Evolutionary conservation across 1,140 invertebrate genomes (phyloP), one percentile per base, ranked within the genome.

Genomic region (Lepidurus arcticus): DNA sequence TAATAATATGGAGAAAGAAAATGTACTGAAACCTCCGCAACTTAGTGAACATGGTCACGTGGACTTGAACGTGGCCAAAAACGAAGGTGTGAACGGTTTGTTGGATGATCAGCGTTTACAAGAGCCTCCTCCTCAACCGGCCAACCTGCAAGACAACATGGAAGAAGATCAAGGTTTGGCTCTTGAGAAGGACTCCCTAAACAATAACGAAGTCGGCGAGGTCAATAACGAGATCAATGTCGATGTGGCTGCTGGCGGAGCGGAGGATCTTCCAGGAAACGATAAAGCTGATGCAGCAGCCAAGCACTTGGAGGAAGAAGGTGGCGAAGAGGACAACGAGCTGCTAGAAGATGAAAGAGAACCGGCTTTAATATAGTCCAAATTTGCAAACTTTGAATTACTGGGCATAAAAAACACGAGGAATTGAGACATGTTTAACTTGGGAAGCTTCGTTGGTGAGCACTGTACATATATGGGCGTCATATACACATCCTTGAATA

Each of bases 11-110:
- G 24, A 76, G 6, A 45, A 45, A n/a, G 13, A 75, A 42, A 45
- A 43, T 47, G 45, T 76, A 76, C 76, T 65, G 5, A 65, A 76
- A 76, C 10, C 26, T 76, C 13, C 53, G 6, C 76, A 76, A 10
- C 44, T 53, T 24, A 26, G 45, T 13, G 44, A 76, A n/a, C 42
- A 47, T 26, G 76, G 34, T 11, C 76, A 76, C 21, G 21, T n/a
- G 9, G 76, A 76, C 11, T 42, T n/a, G 16, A 42, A 44, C 26
- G 76, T 7, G 11, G 76, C 24, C 44, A 76, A 76, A 16, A 44
- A 76, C 45, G 16, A 76, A 47, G 44, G n/a, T 76, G 44, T 47
- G 8, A 65, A 65, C 53, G 53, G 53, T 21, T 65, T 65, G 53
- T 65, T 65, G 13, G 13, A 21, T 7, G 53, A 65, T 11, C 53